These are phyloP conservation scores for Limnephilus auricula DNA, from an alignment of 2,888 invertebrate genomes.

Conservation along the genomic window DNA sequence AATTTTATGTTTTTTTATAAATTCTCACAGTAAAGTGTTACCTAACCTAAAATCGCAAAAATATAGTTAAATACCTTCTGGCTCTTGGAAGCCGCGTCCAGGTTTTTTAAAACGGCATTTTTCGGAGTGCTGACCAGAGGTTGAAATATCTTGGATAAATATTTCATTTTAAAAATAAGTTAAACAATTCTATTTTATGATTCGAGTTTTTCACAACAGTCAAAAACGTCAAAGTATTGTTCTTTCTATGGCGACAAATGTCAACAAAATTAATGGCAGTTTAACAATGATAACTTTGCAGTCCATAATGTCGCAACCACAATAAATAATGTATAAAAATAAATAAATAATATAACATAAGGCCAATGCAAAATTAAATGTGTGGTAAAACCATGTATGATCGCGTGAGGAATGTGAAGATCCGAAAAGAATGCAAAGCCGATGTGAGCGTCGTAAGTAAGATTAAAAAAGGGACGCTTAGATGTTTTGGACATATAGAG, in stretches of 20 bases:
- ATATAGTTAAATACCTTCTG: slow-evolving; percentile 78
- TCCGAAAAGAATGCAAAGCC: no score
- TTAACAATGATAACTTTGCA: no score
- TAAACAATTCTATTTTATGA: not conserved
- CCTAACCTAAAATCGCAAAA: not conserved
- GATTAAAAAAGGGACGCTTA: no score
- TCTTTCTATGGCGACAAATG: not conserved
- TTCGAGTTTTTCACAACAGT: not conserved
- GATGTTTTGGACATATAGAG: no score
- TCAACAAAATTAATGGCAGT: not conserved
- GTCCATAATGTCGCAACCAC: no score
- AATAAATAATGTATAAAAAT: no score
- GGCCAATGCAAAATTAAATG: no score
- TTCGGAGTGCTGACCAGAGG: slow-evolving; percentile 82
- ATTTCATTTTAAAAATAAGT: slow-evolving; percentile 58
- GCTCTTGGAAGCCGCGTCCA: slow-evolving; percentile 83
- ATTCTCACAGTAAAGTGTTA: not conserved
- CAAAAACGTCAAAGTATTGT: not conserved
- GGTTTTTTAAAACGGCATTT: slow-evolving; percentile 79
- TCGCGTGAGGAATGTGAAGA: no score
- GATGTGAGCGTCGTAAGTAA: no score
- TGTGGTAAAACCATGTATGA: no score
- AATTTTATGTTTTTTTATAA: no score
- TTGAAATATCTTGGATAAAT: slow-evolving; percentile 83
- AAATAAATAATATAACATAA: no score